Base-by-base conservation (phyloP, 2,797 vertebrate species). In the Natrix natrix region DNA sequence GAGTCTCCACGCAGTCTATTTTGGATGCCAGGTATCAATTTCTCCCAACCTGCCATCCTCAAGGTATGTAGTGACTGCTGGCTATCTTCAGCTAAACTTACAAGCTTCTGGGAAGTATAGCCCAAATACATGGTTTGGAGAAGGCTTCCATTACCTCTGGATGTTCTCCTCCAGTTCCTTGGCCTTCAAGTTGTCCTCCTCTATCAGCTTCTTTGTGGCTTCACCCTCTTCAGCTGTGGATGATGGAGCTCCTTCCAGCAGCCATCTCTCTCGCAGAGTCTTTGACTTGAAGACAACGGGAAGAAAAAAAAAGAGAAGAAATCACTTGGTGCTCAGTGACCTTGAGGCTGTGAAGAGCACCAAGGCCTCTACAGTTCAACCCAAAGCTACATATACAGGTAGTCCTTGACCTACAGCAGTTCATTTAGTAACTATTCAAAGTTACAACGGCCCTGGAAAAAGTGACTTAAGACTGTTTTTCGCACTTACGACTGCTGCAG, bases 241-340 rank as follows among this genome's bases (percentile, higher is more conserved):
- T 92, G 98, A 96, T 0, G 98, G 98, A 0, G 98, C 98, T 55
- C 99, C 99, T 3, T 99, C 99, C 96, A 99, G 97, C 96, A 99
- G 98, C 99, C 99, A 99, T 94, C 98, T 98, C 93, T 99, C 99
- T 93, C 99, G 96, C 94, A 99, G 96, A 0, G 98, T 98, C 97
- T 99, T 99, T 22, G 99, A 99, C 99, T 99, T 95, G 8, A 37
- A 90, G 32, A 54, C 24, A 86, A 86, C 24, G 20, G 11, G 24
- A 14, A 63, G 20, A 16, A 22, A 24, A 32, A n/a, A 48, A 16
- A 10, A 0, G 28, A 22, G 32, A n/a, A 55, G 22, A 2, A 3
- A 43, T 32, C 22, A 12, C 26, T 69, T 32, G 66, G 14, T 37
- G 6, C n/a, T 37, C n/a, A 32, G 2, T 69, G 66, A 32, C 0